A percentile compares a stretch with the other conserved stretches of the same genome.
Evolutionary conservation across 2,888 invertebrate genomes (phyloP).

Genomic region (Ptycholaimellus sp.): DNA sequence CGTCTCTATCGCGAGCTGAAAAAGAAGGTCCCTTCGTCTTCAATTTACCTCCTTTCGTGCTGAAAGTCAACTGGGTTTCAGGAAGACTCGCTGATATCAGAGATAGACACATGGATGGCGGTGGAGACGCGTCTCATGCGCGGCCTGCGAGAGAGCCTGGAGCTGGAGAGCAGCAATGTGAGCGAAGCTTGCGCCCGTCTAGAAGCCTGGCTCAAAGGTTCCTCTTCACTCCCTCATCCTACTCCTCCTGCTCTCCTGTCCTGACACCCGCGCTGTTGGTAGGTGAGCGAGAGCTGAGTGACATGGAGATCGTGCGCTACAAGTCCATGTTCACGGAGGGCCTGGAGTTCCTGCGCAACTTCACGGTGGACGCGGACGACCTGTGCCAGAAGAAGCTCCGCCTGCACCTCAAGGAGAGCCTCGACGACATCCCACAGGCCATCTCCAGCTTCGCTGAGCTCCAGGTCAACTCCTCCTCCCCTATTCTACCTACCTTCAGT

Average conservation of each 20-base stretch:
- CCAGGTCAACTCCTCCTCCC: too few species aligned
- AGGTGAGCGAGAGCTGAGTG: constrained; percentile 33
- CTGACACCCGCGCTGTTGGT: constrained; percentile 4
- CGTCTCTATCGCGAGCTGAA: constrained; percentile 25
- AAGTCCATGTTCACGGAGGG: constrained; percentile 87
- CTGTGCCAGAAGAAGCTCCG: constrained; percentile 22
- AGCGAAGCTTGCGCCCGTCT: constrained; percentile 84
- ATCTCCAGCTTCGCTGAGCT: constrained; percentile 70
- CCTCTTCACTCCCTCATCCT: not conserved
- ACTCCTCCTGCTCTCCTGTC: not conserved
- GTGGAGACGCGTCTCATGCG: constrained; percentile 50
- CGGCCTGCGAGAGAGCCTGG: constrained; percentile 68
- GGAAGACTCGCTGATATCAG: constrained; percentile 38
- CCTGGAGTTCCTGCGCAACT: constrained; percentile 70
- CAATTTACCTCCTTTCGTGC: too few species aligned
- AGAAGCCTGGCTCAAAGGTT: constrained; percentile 36
- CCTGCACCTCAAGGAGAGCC: constrained; percentile 67
- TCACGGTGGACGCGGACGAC: constrained; percentile 52
- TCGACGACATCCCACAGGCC: constrained; percentile 42
- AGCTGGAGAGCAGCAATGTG: constrained; percentile 77
- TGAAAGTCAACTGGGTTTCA: too few species aligned
- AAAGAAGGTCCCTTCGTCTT: too few species aligned
- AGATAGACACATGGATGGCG: constrained; percentile 60
- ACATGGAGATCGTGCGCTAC: constrained; percentile 68
- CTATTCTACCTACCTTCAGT: too few species aligned